phyloP scores from a whole-genome alignment of 2,113 vertebrate genomes.

The Plecturocebus donacophilus region DNA sequence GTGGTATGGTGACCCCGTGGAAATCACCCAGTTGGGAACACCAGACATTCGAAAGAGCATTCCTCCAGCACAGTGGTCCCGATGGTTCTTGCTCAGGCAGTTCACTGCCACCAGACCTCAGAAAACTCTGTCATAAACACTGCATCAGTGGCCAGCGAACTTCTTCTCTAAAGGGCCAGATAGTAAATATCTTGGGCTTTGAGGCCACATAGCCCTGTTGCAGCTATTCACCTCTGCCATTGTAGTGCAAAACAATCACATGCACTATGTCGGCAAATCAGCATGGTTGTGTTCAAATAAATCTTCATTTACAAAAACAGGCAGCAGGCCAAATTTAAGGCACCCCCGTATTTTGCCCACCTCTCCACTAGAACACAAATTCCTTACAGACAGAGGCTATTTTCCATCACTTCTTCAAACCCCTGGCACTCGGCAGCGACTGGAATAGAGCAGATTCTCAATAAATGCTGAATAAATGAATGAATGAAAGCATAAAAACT shows the following conservation, averaged over 20 bases:
- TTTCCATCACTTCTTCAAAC: neutral
- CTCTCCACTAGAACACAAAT: neutral
- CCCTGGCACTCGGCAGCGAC: neutral
- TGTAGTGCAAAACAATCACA: neutral
- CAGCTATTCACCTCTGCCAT: fast-evolving
- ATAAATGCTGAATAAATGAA: neutral
- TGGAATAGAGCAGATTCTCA: neutral
- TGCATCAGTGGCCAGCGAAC: neutral
- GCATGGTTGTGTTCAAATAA: neutral
- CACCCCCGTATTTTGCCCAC: neutral
- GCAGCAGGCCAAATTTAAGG: neutral
- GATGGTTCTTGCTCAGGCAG: neutral
- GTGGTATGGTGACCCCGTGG: neutral
- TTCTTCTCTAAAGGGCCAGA: neutral
- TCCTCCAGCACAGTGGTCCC: neutral
- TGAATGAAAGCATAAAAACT: neutral
- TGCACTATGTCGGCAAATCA: fast-evolving
- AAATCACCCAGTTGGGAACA: neutral
- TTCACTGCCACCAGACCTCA: neutral
- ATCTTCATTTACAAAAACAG: neutral
- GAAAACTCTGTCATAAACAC: neutral
- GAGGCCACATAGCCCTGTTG: fast-evolving
- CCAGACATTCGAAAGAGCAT: neutral
- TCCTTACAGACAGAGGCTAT: neutral
- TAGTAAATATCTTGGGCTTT: neutral